phyloP scores from a whole-genome alignment of 2,888 invertebrate species.

The Drosophila emarginata region DNA sequence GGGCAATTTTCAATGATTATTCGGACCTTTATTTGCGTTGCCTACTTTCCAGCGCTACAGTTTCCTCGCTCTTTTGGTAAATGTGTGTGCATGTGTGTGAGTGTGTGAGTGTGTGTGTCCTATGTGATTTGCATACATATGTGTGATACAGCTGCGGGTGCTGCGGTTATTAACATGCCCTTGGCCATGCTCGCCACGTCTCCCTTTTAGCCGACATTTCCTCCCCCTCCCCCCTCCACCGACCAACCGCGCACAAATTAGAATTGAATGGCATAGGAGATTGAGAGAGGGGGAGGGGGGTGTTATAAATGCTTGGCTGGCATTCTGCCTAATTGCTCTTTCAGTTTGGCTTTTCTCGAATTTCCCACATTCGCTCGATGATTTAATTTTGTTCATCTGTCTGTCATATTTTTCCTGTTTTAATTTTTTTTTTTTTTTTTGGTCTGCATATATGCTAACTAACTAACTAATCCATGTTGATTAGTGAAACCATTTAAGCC shows the following conservation, averaged over 20 bases:
- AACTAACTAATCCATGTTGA: constrained; percentile 10
- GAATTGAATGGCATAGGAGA: background rate
- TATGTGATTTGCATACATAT: background rate
- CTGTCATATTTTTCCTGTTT: constrained; percentile 29
- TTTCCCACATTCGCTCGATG: constrained; percentile 40
- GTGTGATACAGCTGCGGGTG: constrained; percentile 26
- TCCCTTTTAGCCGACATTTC: background rate
- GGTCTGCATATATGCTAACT: constrained; percentile 7
- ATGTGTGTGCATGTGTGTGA: background rate
- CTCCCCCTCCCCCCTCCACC: background rate
- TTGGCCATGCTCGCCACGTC: constrained; percentile 38
- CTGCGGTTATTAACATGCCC: constrained; percentile 48
- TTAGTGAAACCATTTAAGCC: background rate
- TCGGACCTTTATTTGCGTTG: background rate
- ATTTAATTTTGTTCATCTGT: constrained; percentile 37
- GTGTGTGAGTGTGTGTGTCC: background rate
- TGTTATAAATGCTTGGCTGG: constrained; percentile 36
- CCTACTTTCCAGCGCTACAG: constrained; percentile 1
- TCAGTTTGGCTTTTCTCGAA: constrained; percentile 22
- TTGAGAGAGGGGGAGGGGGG: background rate
- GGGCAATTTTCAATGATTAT: background rate
- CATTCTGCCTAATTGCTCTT: constrained; percentile 66
- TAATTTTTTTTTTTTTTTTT: constrained; percentile 37
- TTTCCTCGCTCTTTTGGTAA: background rate
- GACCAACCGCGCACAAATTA: constrained; percentile 4